These are phyloP conservation scores for Stratiomys singularior DNA, from an alignment of 2,888 invertebrate species.

Conservation along the genomic window DNA sequence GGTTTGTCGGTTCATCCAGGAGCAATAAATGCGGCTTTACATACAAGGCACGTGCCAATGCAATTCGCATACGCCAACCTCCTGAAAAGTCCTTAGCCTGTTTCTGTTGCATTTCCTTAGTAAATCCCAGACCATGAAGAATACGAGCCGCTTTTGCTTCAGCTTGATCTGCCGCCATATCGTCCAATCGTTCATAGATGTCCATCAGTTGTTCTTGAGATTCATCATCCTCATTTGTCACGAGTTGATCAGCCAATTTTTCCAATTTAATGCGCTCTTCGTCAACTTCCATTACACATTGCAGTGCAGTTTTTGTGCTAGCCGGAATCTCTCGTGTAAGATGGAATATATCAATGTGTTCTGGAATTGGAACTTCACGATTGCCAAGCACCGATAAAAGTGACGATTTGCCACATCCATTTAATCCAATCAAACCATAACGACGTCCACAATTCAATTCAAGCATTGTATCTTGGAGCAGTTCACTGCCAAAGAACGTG, in stretches of 20 bases:
- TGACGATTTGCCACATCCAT: constrained; percentile 98
- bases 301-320: constrained; percentile 94
- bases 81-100: constrained; percentile 90
- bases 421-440: constrained; percentile 96
- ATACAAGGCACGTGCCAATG: constrained; percentile 94
- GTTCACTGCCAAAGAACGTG: constrained; percentile 97
- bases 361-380: constrained; percentile 94
- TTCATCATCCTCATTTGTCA: constrained; percentile 88
- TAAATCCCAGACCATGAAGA: constrained; percentile 96
- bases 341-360: constrained; percentile 97
- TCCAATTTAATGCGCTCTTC: constrained; percentile 92
- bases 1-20: constrained; percentile 98
- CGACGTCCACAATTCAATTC: constrained; percentile 97
- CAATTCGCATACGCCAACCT: constrained; percentile 99
- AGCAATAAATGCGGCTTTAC: constrained; percentile 96
- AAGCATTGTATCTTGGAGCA: constrained; percentile 93
- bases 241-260: constrained; percentile 89
- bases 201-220: constrained; percentile 97
- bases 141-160: constrained; percentile 95
- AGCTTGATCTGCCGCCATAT: constrained; percentile 95
- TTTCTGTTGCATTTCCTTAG: constrained; percentile 84
- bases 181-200: constrained; percentile 96
- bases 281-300: constrained; percentile 99
- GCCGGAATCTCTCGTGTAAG: constrained; percentile 97
- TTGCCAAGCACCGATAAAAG: constrained; percentile 90